Evolutionary conservation across 2,888 invertebrate species (phyloP).

Genomic region (Eilema caniola): DNA sequence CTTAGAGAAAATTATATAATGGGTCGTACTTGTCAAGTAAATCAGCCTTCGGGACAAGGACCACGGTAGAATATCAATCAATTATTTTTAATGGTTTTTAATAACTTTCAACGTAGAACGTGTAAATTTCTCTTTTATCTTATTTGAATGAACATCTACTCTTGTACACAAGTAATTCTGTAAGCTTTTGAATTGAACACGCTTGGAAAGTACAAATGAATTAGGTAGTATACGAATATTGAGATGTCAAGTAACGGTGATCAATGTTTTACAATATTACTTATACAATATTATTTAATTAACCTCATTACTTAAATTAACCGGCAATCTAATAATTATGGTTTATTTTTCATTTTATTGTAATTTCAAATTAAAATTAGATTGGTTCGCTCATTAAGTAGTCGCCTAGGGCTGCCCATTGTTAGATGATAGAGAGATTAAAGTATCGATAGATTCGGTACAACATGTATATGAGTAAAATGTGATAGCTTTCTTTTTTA

Average conservation of each 20-base stretch:
- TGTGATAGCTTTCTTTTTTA: neutral
- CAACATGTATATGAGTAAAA: neutral
- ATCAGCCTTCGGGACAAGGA: too few relatives aligned
- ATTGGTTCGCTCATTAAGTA: neutral
- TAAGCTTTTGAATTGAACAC: neutral
- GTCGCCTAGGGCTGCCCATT: conserved; percentile 9
- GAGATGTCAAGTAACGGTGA: neutral
- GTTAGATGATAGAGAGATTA: neutral
- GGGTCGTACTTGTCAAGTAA: too few relatives aligned
- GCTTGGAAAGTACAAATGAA: neutral
- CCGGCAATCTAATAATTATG: conserved; percentile 4
- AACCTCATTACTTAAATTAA: neutral
- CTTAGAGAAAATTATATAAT: too few relatives aligned
- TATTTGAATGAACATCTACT: neutral
- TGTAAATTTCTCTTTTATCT: neutral
- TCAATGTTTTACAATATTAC: conserved; percentile 13
- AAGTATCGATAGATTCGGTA: neutral
- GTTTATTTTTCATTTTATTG: neutral
- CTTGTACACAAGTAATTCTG: neutral
- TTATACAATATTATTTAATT: too few relatives aligned
- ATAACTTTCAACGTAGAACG: neutral
- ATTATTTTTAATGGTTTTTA: neutral
- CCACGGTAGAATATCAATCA: too few relatives aligned
- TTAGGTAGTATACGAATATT: neutral
- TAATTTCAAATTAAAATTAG: conserved; percentile 6